Evolutionary conservation across 2,113 vertebrate species (phyloP), one percentile per base, ranked within the genome.

Genomic region (Ophiodon elongatus): DNA sequence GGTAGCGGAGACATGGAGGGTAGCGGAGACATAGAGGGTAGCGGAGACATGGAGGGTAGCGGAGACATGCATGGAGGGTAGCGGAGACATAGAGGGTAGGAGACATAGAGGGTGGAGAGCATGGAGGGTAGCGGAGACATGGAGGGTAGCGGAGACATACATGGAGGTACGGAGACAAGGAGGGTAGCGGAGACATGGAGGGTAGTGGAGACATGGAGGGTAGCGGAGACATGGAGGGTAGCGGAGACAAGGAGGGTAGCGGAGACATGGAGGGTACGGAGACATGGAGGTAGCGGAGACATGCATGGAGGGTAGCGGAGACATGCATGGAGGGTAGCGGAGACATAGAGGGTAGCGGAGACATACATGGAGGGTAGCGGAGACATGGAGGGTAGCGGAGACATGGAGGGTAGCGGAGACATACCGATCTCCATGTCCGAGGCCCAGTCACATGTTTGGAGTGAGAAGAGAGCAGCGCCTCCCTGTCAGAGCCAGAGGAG

Each of bases 341-440:
- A 88, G 79, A 83, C 79, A 83, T 88, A 3, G 41, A 66, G 65
- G 69, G n/a, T n/a, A n/a, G n/a, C n/a, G n/a, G n/a, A n/a, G n/a
- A n/a, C n/a, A n/a, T n/a, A n/a, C n/a, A n/a, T n/a, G n/a, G n/a
- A n/a, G n/a, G n/a, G n/a, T n/a, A n/a, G 88, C 33, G 64, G 74
- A 88, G 79, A 83, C 79, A 83, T 88, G 4, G 41, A 66, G 65
- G 69, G n/a, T n/a, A n/a, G 88, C 33, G 64, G 74, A 88, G 79
- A 83, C 79, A 83, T 88, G 4, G 41, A 66, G 65, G 69, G n/a
- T n/a, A n/a, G n/a, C n/a, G n/a, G n/a, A n/a, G n/a, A n/a, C n/a
- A n/a, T n/a, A n/a, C 89, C 92, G 87, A 93, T 93, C 85, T 83
- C 82, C 68, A 10, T 73, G 86, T 85, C 71, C 79, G 3, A 67